Evolutionary conservation across 1,140 invertebrate genomes (phyloP), one percentile per base, ranked within the genome.

Genomic region (Sycophaga agraensis): DNA sequence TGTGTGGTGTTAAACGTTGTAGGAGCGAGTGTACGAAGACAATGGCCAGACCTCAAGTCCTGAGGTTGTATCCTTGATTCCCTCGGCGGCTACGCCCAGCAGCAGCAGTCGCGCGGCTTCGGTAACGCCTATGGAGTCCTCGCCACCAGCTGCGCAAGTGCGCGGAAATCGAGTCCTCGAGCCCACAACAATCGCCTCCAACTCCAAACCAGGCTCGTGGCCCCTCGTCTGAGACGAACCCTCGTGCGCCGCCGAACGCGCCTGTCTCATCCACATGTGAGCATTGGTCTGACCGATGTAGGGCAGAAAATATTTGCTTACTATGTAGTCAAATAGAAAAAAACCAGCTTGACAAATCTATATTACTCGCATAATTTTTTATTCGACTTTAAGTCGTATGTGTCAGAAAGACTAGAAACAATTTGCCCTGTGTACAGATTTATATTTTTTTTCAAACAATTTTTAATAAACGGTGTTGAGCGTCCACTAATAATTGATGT

Each of bases 11-110:
- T 16, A 21, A 28, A 31, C 64, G 64, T 75, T 77, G 65, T 74
- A 81, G 79, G 79, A 81, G 63, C 74, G 76, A 72, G 79, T 79
- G 40, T 79, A 79, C 66, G 74, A 78, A 68, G 75, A 78, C 66
- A 78, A 80, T 53, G 74, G 76, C 49, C 75, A 74, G 51, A 70
- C 71, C 0, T 73, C 76, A 49, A 78, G 77, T 65, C 74, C 78
- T 17, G 78, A 80, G 68, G 72, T 79, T 22, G 72, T 78, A 21
- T 78, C 77, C 31, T 63, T 80, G 66, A 80, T 80, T 51, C 76
- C 76, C 26, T 73, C 74, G 14, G 70, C 75, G 59, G 69, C 72
- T 11, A 78, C 76, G 37, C 74, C 78, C 16, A 73, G 69, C 57
- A 50, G 11, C 28, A 77, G 74, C 70, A 75, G 74, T 63, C 64